phyloP scores from a whole-genome alignment of 2,113 vertebrate species.

The Gallinago paraguaiae region DNA sequence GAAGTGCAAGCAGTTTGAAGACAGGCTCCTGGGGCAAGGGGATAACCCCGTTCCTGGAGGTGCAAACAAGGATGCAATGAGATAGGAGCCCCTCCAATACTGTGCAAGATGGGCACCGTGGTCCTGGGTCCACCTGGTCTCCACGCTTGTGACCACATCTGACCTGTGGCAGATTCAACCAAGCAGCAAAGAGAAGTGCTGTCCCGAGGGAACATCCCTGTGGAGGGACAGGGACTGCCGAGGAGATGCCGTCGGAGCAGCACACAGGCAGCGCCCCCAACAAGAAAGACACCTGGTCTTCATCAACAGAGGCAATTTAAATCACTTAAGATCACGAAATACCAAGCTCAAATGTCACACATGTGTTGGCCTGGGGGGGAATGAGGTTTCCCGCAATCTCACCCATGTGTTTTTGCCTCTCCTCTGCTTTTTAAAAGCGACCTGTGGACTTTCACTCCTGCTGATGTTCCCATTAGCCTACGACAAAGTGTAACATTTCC shows the following conservation, averaged over 20 bases:
- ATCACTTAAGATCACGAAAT: fast-evolving
- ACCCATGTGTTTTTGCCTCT: background rate
- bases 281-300: background rate
- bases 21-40: background rate
- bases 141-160: fast-evolving
- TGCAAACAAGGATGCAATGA: background rate
- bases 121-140: too few relatives aligned
- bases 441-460: background rate
- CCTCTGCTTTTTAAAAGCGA: background rate
- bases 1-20: background rate
- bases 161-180: background rate
- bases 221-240: fast-evolving
- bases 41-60: background rate
- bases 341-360: fast-evolving
- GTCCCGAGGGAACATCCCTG: fast-evolving
- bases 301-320: background rate
- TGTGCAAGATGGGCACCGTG: fast-evolving
- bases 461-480: background rate
- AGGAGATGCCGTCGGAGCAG: fast-evolving
- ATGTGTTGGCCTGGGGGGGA: fast-evolving
- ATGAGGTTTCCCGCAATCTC: background rate
- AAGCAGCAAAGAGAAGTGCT: fast-evolving
- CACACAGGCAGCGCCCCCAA: background rate
- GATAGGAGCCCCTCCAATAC: background rate
- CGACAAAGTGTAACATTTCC: background rate